phyloP scores from a whole-genome alignment of 2,888 invertebrate genomes.

The Ceraclea dissimilis region DNA sequence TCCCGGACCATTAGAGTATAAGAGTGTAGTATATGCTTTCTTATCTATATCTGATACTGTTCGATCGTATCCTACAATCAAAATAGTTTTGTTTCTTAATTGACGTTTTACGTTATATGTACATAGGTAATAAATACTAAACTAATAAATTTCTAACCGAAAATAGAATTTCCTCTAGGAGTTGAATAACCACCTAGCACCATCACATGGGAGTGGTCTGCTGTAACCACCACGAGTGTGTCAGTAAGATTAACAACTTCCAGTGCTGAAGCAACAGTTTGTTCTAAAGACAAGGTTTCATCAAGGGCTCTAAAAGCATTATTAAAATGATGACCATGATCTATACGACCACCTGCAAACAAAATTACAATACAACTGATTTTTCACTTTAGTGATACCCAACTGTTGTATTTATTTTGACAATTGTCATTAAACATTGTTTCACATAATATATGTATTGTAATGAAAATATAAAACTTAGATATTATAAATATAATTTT shows the following conservation, averaged over 20 bases:
- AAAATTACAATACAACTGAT: background rate
- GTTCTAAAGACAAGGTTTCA: constrained; percentile 56
- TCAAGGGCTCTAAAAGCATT: constrained; percentile 56
- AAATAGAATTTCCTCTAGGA: constrained; percentile 54
- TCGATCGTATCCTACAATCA: constrained; percentile 48
- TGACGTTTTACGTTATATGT: too few relatives aligned
- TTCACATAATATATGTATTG: background rate
- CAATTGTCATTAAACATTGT: background rate
- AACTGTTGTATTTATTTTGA: background rate
- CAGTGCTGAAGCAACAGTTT: constrained; percentile 50
- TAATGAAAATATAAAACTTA: background rate
- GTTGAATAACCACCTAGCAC: constrained; percentile 59
- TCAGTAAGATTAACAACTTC: constrained; percentile 45
- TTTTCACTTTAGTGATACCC: background rate
- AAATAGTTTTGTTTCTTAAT: too few relatives aligned
- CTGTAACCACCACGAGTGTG: constrained; percentile 52
- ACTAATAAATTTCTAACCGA: constrained; percentile 39
- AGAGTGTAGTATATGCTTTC: constrained; percentile 54
- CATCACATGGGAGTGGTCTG: constrained; percentile 59
- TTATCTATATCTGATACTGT: constrained; percentile 55
- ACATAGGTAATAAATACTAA: too few relatives aligned
- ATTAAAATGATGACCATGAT: constrained; percentile 60
- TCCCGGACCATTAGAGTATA: constrained; percentile 59
- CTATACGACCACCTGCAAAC: constrained; percentile 52
- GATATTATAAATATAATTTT: background rate